phyloP scores from a whole-genome alignment of 2,113 vertebrate species.

The Chlorodrepanis virens region DNA sequence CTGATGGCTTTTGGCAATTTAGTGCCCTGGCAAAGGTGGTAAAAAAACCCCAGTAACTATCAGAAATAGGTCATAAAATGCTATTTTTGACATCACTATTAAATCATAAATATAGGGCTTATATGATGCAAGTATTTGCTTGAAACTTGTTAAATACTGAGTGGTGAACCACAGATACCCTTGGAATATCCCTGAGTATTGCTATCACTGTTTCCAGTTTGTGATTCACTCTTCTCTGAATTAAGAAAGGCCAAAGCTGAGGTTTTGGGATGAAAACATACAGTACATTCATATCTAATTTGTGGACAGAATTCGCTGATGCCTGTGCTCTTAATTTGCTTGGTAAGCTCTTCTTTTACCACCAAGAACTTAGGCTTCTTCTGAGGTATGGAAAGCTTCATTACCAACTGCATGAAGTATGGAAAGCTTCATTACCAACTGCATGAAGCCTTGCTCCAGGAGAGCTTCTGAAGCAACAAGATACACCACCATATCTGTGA shows the following conservation, averaged over 20 bases:
- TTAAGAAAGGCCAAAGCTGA: constrained; percentile 39
- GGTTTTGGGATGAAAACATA: constrained; percentile 67
- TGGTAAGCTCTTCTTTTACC: constrained; percentile 67
- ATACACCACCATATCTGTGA: neutral
- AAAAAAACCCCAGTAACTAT: neutral
- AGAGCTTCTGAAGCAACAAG: neutral
- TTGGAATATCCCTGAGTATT: constrained; percentile 55
- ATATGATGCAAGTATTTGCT: constrained; percentile 22
- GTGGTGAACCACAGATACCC: constrained; percentile 59
- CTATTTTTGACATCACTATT: constrained; percentile 22
- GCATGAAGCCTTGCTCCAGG: constrained; percentile 1
- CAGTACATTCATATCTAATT: constrained; percentile 66
- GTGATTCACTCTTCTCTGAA: constrained; percentile 59
- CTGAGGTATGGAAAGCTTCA: constrained; percentile 38
- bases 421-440: constrained; percentile 38
- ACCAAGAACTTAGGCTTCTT: constrained; percentile 13
- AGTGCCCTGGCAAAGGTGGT: neutral
- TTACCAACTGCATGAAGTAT: constrained; percentile 37
- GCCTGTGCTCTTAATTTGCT: constrained; percentile 61
- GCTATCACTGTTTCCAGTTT: constrained; percentile 72
- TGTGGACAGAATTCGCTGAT: constrained; percentile 75
- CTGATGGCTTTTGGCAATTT: neutral
- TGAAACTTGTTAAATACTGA: constrained; percentile 35
- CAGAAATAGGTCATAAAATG: neutral
- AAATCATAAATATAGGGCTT: constrained; percentile 9